A percentile compares a stretch with the other conserved stretches of the same genome.
Conservation (phyloP, 2,113 vertebrate genomes). For the Polypterus bichir region DNA sequence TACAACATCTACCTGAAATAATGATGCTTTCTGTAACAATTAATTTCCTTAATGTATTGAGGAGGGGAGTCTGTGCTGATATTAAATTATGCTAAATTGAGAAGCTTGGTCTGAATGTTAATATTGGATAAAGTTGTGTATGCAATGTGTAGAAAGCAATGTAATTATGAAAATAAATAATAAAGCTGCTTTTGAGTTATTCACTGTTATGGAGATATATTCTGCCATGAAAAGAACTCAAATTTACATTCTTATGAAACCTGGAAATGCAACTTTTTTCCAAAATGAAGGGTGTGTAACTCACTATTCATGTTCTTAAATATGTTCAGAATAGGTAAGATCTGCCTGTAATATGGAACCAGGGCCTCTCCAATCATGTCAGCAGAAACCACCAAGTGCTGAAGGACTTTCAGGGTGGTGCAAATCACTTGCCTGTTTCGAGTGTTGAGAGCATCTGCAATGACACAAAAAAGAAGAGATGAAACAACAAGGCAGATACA, state of each 20-base stretch:
- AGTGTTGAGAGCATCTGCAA: slow-evolving; percentile 78
- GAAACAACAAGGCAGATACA: too few relatives aligned
- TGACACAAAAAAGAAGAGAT: slow-evolving; percentile 24
- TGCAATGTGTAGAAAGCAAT: too few relatives aligned
- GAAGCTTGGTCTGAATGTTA: too few relatives aligned
- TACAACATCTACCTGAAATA: neutral
- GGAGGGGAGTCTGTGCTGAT: neutral
- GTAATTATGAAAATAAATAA: too few relatives aligned
- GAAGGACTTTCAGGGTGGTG: slow-evolving; percentile 75
- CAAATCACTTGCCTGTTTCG: slow-evolving; percentile 80
- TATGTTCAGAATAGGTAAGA: slow-evolving; percentile 85
- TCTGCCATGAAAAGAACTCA: too few relatives aligned
- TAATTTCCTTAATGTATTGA: neutral
- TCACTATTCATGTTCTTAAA: slow-evolving; percentile 89
- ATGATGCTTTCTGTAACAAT: neutral
- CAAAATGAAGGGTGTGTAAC: slow-evolving; percentile 28
- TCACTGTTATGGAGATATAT: too few relatives aligned
- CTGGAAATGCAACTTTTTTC: neutral
- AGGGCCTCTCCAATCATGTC: slow-evolving; percentile 77
- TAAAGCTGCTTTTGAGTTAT: too few relatives aligned
- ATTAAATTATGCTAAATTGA: too few relatives aligned
- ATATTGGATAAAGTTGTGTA: too few relatives aligned
- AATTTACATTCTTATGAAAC: too few relatives aligned
- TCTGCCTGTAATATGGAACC: slow-evolving; percentile 86
- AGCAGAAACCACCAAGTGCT: slow-evolving; percentile 80